phyloP scores from a whole-genome alignment of 2,888 invertebrate genomes.

The Agrochola litura region DNA sequence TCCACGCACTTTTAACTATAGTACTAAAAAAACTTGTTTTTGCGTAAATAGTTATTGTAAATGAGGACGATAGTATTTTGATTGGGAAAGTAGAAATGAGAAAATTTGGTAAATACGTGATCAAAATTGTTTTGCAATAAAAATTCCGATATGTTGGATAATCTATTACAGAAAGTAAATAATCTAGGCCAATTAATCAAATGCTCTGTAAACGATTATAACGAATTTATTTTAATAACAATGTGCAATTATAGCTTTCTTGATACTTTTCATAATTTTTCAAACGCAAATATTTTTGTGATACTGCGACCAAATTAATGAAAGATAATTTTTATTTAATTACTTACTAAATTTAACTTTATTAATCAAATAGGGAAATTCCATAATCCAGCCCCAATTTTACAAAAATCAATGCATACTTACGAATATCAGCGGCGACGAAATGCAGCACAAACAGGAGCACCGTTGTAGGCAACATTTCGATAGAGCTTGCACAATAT shows the following conservation, averaged over 20 bases:
- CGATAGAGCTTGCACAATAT: constrained; percentile 78
- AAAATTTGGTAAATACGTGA: constrained; percentile 14
- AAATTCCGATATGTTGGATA: constrained; percentile 43
- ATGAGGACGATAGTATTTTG: constrained; percentile 13
- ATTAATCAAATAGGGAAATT: neutral
- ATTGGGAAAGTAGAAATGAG: constrained; percentile 25
- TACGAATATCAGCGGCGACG: constrained; percentile 86
- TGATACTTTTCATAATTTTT: neutral
- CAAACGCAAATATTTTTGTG: neutral
- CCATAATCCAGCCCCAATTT: neutral
- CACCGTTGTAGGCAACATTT: constrained; percentile 80
- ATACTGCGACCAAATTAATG: too few species aligned
- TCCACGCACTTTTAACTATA: constrained; percentile 49
- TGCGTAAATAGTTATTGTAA: constrained; percentile 33
- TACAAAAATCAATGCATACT: constrained; percentile 67
- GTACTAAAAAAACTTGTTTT: constrained; percentile 37
- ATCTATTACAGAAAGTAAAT: constrained; percentile 12
- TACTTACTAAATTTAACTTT: neutral
- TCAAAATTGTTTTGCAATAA: constrained; percentile 32
- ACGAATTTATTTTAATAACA: neutral
- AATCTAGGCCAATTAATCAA: constrained; percentile 37
- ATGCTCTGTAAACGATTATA: neutral
- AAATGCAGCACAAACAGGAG: constrained; percentile 81
- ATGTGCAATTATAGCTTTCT: neutral
- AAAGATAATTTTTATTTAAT: neutral